Conservation (phyloP, 2,797 vertebrate genomes). For the Sciurus vulgaris region DNA sequence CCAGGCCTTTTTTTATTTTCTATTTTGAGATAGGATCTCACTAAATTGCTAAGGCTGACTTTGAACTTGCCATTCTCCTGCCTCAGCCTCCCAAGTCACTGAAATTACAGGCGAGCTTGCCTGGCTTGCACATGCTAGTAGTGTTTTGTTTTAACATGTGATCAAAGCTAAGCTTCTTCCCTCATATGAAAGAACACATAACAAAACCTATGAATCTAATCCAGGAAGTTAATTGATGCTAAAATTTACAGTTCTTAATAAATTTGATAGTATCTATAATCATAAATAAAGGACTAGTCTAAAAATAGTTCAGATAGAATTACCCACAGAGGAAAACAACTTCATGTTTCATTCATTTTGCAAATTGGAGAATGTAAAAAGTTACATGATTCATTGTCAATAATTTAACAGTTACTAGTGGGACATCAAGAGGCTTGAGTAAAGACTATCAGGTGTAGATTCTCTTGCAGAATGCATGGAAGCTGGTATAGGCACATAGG, state of each 20-base stretch:
- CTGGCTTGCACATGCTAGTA: not conserved
- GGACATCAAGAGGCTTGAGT: not conserved
- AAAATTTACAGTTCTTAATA: slow-evolving; percentile 36
- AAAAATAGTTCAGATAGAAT: slow-evolving; percentile 5
- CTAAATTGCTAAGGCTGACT: no score
- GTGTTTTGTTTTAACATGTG: slow-evolving; percentile 18
- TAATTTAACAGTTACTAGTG: not conserved
- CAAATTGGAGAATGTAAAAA: slow-evolving; percentile 16
- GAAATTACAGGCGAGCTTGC: no score
- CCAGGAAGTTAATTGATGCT: not conserved
- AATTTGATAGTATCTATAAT: not conserved
- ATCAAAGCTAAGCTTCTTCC: slow-evolving; percentile 27
- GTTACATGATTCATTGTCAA: not conserved
- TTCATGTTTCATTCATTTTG: not conserved
- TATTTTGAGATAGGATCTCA: no score
- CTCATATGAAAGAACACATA: not conserved
- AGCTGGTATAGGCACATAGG: not conserved
- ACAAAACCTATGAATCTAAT: not conserved
- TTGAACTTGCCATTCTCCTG: no score
- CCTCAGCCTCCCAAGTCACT: no score
- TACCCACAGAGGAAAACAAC: not conserved
- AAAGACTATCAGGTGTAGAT: not conserved
- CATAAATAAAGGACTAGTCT: not conserved
- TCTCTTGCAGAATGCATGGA: not conserved
- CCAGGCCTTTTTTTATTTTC: no score